Percentiles rank a stretch among this genome's conserved stretches.
Evolutionary conservation across 53 echinoderm and acorn worm species (phyloP).

Genomic region (Mesocentrotus franciscanus): DNA sequence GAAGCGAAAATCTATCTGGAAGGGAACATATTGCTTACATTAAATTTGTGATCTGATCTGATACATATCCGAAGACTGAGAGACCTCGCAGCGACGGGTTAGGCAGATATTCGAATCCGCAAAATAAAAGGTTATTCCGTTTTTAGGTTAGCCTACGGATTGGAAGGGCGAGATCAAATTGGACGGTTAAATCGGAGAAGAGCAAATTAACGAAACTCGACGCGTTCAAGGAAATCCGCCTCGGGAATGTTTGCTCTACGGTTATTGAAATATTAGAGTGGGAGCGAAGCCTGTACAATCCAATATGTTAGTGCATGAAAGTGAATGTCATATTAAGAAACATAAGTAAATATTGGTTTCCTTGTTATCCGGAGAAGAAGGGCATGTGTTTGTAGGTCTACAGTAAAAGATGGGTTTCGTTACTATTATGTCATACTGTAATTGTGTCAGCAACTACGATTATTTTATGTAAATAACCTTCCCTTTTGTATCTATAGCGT

Average conservation of each 20-base stretch:
- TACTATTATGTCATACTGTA: background rate
- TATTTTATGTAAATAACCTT: no score
- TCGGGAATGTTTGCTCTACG: conserved; percentile 20
- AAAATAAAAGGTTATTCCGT: background rate
- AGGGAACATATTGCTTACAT: conserved; percentile 7
- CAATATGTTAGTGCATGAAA: background rate
- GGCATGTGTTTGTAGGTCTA: background rate
- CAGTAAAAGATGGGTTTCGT: background rate
- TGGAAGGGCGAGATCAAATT: background rate
- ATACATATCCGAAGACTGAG: background rate
- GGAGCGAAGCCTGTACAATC: background rate
- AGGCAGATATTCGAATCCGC: conserved; percentile 15
- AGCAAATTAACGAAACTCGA: conserved; percentile 36
- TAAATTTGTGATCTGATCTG: conserved; percentile 10
- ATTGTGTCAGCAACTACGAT: background rate
- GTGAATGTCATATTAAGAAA: background rate
- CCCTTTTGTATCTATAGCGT: no score
- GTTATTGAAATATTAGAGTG: conserved; percentile 33
- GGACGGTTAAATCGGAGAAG: conserved; percentile 27
- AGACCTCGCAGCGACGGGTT: background rate
- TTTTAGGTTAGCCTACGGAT: conserved; percentile 22
- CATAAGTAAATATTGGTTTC: background rate
- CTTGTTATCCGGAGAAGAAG: background rate
- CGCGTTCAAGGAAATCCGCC: conserved; percentile 15
- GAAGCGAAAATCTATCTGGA: background rate